phyloP scores from a whole-genome alignment of 2,113 vertebrate genomes.

The Coptodon rendalli region DNA sequence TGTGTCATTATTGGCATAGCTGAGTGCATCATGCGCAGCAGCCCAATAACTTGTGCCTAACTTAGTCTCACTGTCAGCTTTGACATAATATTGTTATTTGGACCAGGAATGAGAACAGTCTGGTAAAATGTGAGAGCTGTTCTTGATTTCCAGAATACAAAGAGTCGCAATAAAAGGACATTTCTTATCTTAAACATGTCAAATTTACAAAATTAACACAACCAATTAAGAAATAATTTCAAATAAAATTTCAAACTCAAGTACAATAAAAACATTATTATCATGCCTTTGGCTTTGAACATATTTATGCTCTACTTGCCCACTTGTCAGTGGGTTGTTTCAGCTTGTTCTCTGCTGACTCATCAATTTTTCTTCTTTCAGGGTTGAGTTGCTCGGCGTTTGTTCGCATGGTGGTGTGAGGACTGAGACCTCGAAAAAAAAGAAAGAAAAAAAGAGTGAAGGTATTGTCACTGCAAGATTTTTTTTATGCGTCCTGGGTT shows the following conservation, averaged over 20 bases:
- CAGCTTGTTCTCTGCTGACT: conserved; percentile 47
- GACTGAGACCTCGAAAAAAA: background rate
- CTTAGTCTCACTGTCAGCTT: background rate
- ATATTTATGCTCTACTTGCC: background rate
- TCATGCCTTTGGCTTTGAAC: background rate
- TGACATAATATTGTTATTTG: background rate
- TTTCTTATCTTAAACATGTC: background rate
- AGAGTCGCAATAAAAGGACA: background rate
- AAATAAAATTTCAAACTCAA: background rate
- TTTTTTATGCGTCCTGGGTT: conserved; percentile 47
- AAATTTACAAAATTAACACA: background rate
- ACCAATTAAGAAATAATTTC: background rate
- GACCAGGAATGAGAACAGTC: background rate
- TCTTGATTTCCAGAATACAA: background rate
- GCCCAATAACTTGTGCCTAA: background rate
- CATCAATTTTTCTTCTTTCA: conserved; percentile 50
- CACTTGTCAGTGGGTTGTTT: conserved; percentile 8
- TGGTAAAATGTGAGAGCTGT: background rate
- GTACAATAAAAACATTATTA: background rate
- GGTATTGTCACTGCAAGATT: conserved; percentile 47
- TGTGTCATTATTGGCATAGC: background rate
- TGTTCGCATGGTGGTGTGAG: conserved; percentile 1
- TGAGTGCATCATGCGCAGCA: background rate
- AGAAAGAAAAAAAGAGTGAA: conserved; percentile 6
- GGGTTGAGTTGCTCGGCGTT: conserved; percentile 34